Conservation (phyloP, 1,140 invertebrate species). For the Akabosia matsudoensis region DNA sequence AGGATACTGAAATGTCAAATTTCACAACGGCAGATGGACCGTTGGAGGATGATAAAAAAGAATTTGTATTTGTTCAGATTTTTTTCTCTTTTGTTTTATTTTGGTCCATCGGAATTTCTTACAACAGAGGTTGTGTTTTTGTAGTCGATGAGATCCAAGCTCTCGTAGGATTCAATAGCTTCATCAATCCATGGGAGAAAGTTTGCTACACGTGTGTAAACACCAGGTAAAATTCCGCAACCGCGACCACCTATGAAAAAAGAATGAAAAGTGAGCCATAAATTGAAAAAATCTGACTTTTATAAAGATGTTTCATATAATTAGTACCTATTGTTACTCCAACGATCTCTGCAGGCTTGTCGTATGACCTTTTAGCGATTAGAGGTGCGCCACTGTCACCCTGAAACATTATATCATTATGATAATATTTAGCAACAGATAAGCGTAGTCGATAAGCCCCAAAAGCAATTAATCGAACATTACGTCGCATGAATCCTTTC, state of each 20-base stretch:
- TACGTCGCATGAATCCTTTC: slow-evolving; percentile 32
- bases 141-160: not conserved
- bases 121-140: not conserved
- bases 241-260: not conserved
- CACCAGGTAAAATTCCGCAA: not conserved
- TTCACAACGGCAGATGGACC: too few species aligned
- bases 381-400: slow-evolving; percentile 22
- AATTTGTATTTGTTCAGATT: too few species aligned
- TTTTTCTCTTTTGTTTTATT: too few species aligned
- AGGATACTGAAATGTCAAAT: too few species aligned
- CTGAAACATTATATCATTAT: not conserved
- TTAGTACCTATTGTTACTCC: slow-evolving; percentile 28
- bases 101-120: too few species aligned
- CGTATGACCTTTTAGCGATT: slow-evolving; percentile 13
- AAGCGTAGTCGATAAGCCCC: not conserved
- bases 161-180: not conserved
- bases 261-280: not conserved
- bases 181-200: not conserved
- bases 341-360: slow-evolving; percentile 14
- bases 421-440: not conserved
- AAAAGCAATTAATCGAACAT: not conserved
- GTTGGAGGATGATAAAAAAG: too few species aligned
- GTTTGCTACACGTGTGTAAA: not conserved
- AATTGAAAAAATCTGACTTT: too few species aligned
- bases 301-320: too few species aligned